A percentile compares a stretch with the other conserved stretches of the same genome.
Conservation (phyloP, 2,888 invertebrate genomes). For the Hyposoter didymator region DNA sequence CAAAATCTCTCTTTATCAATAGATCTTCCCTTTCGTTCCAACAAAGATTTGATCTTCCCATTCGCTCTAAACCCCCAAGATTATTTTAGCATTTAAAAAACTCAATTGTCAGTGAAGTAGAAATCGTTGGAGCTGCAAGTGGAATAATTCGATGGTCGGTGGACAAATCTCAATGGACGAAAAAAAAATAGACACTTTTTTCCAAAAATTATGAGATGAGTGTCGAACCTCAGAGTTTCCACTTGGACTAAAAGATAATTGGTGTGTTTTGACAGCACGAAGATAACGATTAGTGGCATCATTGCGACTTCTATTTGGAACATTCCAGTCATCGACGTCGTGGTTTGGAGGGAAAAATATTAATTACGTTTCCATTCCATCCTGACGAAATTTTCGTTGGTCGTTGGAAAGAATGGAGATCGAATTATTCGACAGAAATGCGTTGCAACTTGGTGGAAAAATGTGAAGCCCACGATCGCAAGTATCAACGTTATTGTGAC, state of each 20-base stretch:
- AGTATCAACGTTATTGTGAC: not conserved
- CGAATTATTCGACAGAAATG: not conserved
- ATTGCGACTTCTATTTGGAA: slow-evolving; percentile 25
- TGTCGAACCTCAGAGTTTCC: not conserved
- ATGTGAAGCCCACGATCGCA: not conserved
- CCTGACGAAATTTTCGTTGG: not conserved
- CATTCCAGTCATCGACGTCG: not conserved
- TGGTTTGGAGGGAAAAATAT: slow-evolving; percentile 38
- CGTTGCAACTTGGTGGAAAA: not conserved
- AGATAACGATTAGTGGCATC: slow-evolving; percentile 24
- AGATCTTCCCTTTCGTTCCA: too few relatives aligned
- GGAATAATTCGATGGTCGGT: not conserved
- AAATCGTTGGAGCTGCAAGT: not conserved
- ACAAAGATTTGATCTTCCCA: too few relatives aligned
- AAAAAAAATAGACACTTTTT: not conserved
- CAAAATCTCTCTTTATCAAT: too few relatives aligned
- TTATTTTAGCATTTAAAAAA: too few relatives aligned
- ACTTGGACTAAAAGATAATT: not conserved
- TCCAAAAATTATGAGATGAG: not conserved
- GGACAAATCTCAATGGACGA: not conserved
- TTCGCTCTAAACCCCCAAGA: too few relatives aligned
- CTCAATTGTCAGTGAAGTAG: not conserved
- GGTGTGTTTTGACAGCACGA: not conserved
- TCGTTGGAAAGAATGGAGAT: not conserved
- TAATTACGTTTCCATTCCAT: not conserved